Evolutionary conservation across 2,888 invertebrate species (phyloP), one percentile per base, ranked within the genome.

Genomic region (Xylophagus ater): DNA sequence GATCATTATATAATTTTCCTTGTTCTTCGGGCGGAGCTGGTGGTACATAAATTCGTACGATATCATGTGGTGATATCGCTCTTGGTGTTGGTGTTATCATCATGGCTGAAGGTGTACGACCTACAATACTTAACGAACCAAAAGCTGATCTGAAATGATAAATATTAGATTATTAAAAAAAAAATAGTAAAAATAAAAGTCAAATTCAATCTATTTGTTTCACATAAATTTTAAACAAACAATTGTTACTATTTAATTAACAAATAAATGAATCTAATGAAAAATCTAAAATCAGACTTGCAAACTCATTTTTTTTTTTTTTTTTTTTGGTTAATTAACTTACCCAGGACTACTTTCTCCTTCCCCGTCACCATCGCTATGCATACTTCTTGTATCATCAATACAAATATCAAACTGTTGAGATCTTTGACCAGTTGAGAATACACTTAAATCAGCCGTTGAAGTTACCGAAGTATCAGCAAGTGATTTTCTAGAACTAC

Each of bases 401-500:
- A 42, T 34, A 35, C 46, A 46, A 13, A 47, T 48, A 34, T 49
- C 51, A 38, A 41, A 45, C 26, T 48, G 49, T 34, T 49, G 49
- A n/a, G 49, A 49, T 33, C 47, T 33, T 43, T 49, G 49, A n/a
- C 49, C 81, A 53, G 77, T 76, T 14, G 81, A 81, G 65, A 85
- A 81, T 47, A 84, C 81, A 51, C 82, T 82, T 42, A 85, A 69
- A 59, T 85, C 84, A 1, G 85, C 84, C 1, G 85, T 85, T 35
- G 84, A 85, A 20, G 85, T 86, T 37, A 85, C 81, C 52, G 83
- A 83, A 15, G 85, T 86, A 58, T 84, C 85, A 13, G 85, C 84
- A 43, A 86, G 68, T 35, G 85, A 86, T 37, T 82, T 76, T 40
- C 83, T 72, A 13, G 84, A 85, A 18, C 84, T 81, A 43, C 73